These are phyloP conservation scores for Haliclystus octoradiatus DNA, from an alignment of 30 jellyfish, hydroid and myxozoan species.

Conservation along the genomic window DNA sequence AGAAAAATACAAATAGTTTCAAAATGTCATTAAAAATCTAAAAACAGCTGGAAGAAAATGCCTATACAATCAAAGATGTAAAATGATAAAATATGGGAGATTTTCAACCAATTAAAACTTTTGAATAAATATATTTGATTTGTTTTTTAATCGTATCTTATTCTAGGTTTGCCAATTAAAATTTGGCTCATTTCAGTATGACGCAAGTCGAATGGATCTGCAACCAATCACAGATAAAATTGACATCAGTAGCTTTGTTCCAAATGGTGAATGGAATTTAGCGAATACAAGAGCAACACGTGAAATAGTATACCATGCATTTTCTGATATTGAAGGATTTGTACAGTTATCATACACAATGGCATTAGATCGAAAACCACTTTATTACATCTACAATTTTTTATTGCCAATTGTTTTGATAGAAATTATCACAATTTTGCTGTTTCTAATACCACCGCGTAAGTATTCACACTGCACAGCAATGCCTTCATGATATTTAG, in stretches of 20 bases:
- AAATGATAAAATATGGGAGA: too few relatives aligned
- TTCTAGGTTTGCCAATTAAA: conserved; percentile 41
- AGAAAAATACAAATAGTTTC: too few relatives aligned
- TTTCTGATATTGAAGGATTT: conserved; percentile 25
- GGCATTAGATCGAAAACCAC: conserved; percentile 47
- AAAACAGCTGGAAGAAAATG: too few relatives aligned
- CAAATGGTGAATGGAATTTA: conserved; percentile 53
- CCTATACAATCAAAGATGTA: too few relatives aligned
- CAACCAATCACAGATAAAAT: conserved; percentile 20
- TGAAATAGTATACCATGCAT: conserved; percentile 48
- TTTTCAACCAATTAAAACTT: too few relatives aligned
- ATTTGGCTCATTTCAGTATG: conserved; percentile 61
- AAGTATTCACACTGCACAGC: conserved; percentile 7
- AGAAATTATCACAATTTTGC: conserved; percentile 50
- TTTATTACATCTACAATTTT: conserved; percentile 47
- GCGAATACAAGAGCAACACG: conserved; percentile 12
- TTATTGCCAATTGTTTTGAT: conserved; percentile 48
- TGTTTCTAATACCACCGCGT: conserved; percentile 74
- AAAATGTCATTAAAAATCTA: too few relatives aligned
- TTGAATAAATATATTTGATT: too few relatives aligned
- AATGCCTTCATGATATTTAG: too few relatives aligned
- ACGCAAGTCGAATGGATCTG: conserved; percentile 36
- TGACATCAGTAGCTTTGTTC: conserved; percentile 3
- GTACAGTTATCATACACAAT: conserved; percentile 34
- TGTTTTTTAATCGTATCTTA: too few relatives aligned